Base-by-base conservation (phyloP, 2,113 vertebrate genomes). In the Bambusicola thoracicus region DNA sequence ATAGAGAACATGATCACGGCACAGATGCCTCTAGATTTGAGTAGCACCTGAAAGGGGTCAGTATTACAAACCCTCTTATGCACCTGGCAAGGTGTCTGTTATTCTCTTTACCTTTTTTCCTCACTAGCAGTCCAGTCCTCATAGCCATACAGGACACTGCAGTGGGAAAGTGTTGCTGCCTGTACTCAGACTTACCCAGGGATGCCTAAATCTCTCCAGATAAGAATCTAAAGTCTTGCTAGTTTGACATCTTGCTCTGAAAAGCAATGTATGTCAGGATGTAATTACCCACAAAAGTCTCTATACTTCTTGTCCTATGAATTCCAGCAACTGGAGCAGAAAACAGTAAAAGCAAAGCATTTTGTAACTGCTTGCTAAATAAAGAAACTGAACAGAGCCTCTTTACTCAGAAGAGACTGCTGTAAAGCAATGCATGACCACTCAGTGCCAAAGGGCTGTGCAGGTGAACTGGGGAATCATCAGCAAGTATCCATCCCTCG, bases 281-380 rank as follows among this genome's bases (percentile, higher is more conserved):
- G 73, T 1, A 4, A 87, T 70, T 56, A 75, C 11, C 36, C 36
- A 36, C 56, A 62, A 11, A 51, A 32, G 25, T 46, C 56, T 46
- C 7, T 46, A 48, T 51, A 55, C 49, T 70, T 88, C 40, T 95
- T 61, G 12, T 48, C 49, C 81, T 81, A 66, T 27, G 40, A 81
- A 81, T 95, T 91, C 51, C 53, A 82, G 51, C 65, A 95, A 92
- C 43, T 56, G 65, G 77, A 92, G 43, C 34, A 90, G 85, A 83
- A 93, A 85, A 81, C 44, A 75, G 46, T 49, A 87, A 91, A 81
- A 88, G 75, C 51, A 83, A 61, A 67, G 55, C 18, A 46, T 72
- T 90, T 85, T 76, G 65, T 44, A 80, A 72, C 48, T 63, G 34
- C 40, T 75, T 76, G 81, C 68, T 78, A 79, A 61, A 76, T 56